Base-by-base conservation (phyloP, 2,888 invertebrate species). In the Plemyria rubiginata region DNA sequence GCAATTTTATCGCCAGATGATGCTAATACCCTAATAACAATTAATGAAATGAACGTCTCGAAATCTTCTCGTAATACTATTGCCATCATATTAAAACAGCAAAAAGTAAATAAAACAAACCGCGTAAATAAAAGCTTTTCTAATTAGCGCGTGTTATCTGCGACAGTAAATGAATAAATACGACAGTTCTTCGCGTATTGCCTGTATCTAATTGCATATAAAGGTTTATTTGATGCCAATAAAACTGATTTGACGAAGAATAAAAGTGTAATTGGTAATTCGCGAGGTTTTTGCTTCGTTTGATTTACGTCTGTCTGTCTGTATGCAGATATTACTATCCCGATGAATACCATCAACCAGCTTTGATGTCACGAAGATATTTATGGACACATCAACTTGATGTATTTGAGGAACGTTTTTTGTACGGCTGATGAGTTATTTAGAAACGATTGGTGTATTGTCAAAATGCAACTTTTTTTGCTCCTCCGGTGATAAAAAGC, bases 251-350 rank as follows among this genome's bases (percentile, higher is more conserved):
- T 68, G 65, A 62, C 51, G 60, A 61, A 54, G 62, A 55, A 70
- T 66, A 62, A 65, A 54, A 64, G 53, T 32, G 60, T 65, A 58
- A 70, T 68, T 68, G 64, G 65, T 58, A 59, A 66, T 62, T 61
- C 50, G 60, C 56, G 48, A 40, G 40, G 57, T 50, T 60, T 61
- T 67, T 63, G 22, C 54, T 62, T 53, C 54, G 45, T 41, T 66
- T 70, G 71, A 71, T 71, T 71, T 69, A 73, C 66, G 64, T 57
- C 54, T 62, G 50, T 65, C 66, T 57, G 63, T 59, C 61, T 60
- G 55, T 60, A 70, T 65, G 65, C 63, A 64, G 65, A 71, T 64
- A 62, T 65, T 60, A 62, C 60, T 66, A 64, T 61, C 53, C 60
- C 40, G 36, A 61, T 56, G 43, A 65, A 59, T 54, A 60, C 48